phyloP scores from a whole-genome alignment of 2,797 vertebrate species.

The Knipowitschia caucasica region DNA sequence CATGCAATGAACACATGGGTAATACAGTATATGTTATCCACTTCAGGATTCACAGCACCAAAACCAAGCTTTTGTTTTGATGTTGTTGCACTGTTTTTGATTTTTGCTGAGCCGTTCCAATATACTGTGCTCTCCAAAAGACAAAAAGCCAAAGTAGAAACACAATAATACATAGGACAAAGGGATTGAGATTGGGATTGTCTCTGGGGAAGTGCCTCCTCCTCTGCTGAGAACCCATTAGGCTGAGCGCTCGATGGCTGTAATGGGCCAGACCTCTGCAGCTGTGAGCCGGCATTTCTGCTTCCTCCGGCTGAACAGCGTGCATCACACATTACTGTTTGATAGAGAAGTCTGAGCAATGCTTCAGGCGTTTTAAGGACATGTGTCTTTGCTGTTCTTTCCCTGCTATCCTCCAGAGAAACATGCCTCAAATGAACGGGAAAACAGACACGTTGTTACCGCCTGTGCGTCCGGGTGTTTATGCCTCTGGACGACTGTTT shows the following conservation, averaged over 20 bases:
- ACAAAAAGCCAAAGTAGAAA: too few species aligned
- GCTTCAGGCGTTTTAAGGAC: not conserved
- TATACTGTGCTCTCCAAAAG: too few species aligned
- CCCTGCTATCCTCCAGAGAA: constrained; percentile 33
- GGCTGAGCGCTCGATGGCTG: constrained; percentile 39
- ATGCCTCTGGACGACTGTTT: constrained; percentile 4
- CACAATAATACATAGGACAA: too few species aligned
- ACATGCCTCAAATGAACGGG: constrained; percentile 48
- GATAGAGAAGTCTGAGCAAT: constrained; percentile 27
- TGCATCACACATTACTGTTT: constrained; percentile 20
- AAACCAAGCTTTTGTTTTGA: too few species aligned
- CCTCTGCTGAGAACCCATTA: constrained; percentile 61
- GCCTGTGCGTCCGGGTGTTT: constrained; percentile 11
- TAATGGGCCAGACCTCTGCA: constrained; percentile 52
- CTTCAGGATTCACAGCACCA: too few species aligned
- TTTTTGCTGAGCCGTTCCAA: too few species aligned
- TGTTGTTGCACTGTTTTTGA: too few species aligned
- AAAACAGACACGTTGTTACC: constrained; percentile 48
- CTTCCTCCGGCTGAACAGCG: constrained; percentile 12
- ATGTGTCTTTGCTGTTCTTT: constrained; percentile 22
- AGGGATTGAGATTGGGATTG: constrained; percentile 14
- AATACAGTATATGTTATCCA: too few species aligned
- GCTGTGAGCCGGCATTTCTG: constrained; percentile 32
- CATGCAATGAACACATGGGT: too few species aligned
- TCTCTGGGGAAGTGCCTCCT: constrained; percentile 32